Conservation (phyloP, 2,888 invertebrate species). For the Lingula anatina region DNA sequence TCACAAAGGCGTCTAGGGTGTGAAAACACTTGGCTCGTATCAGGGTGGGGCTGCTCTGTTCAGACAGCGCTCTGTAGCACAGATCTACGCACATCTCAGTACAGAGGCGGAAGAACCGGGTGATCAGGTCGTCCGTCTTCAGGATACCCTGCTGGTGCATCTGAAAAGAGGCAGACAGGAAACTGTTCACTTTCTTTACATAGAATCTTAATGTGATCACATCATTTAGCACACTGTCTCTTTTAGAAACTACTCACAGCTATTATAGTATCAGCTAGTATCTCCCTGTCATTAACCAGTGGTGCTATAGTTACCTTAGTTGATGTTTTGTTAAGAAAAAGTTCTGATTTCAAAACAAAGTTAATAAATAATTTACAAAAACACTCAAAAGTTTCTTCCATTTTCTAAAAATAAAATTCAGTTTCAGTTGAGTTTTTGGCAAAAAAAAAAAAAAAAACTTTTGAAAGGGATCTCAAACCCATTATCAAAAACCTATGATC, state of each 20-base stretch:
- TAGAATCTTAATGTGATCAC: not conserved
- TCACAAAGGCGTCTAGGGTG: constrained; percentile 90
- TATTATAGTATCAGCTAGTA: too few relatives aligned
- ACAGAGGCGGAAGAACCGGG: constrained; percentile 92
- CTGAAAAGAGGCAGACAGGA: constrained; percentile 55
- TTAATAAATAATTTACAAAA: too few relatives aligned
- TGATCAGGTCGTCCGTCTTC: constrained; percentile 95
- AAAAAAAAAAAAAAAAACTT: too few relatives aligned
- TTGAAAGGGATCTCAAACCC: too few relatives aligned
- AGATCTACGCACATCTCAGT: constrained; percentile 95
- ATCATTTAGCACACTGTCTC: not conserved
- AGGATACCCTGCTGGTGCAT: constrained; percentile 95
- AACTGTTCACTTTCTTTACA: not conserved
- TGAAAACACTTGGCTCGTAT: constrained; percentile 89
- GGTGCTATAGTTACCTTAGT: too few relatives aligned
- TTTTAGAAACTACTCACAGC: not conserved
- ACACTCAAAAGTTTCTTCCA: too few relatives aligned
- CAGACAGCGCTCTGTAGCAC: constrained; percentile 77
- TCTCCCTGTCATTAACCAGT: too few relatives aligned
- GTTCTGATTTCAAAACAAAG: too few relatives aligned
- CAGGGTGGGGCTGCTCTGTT: constrained; percentile 60
- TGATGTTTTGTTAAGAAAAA: too few relatives aligned
- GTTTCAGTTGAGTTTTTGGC: too few relatives aligned
- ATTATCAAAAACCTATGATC: too few relatives aligned
- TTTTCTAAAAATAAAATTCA: too few relatives aligned